Evolutionary conservation across 2,888 invertebrate species (phyloP).

Genomic region (Habroteleia sp.): DNA sequence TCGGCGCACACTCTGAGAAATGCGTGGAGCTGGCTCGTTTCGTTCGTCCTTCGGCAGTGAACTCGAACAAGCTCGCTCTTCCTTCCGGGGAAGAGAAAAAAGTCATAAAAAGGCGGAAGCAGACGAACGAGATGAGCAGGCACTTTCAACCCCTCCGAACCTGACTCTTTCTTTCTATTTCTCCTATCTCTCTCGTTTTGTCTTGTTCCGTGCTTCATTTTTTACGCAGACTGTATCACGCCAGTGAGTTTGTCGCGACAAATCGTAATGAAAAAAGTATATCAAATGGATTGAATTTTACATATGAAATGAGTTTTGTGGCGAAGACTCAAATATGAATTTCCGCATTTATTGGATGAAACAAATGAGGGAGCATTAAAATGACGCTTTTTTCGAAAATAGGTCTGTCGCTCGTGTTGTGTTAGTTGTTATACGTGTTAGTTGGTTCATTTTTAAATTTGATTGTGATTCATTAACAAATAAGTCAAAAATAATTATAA

Average conservation of each 20-base stretch:
- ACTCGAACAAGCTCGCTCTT: constrained; percentile 43
- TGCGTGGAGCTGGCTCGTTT: constrained; percentile 45
- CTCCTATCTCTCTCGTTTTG: neutral
- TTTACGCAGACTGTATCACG: constrained; percentile 17
- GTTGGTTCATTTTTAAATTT: too few relatives aligned
- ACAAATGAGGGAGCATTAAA: constrained; percentile 14
- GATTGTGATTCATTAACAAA: too few relatives aligned
- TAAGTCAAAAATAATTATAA: too few relatives aligned
- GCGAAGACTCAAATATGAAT: constrained; percentile 21
- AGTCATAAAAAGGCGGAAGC: constrained; percentile 62
- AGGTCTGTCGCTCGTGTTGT: too few relatives aligned
- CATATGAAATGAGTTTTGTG: constrained; percentile 33
- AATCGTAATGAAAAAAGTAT: constrained; percentile 17
- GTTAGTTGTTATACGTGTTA: too few relatives aligned
- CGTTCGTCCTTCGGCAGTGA: constrained; percentile 40
- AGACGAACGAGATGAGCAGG: constrained; percentile 68
- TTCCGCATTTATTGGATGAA: constrained; percentile 17
- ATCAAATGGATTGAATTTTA: constrained; percentile 46
- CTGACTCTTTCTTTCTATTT: constrained; percentile 28
- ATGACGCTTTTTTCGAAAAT: constrained; percentile 20
- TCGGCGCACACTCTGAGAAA: constrained; percentile 50
- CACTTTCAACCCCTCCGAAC: constrained; percentile 59
- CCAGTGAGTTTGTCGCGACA: constrained; percentile 28
- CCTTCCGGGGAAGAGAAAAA: constrained; percentile 57
- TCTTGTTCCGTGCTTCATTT: constrained; percentile 1